Percentiles rank a stretch among this genome's conserved stretches.
Evolutionary conservation across 2,888 invertebrate genomes (phyloP).

Genomic region (Dryocosmus kuriphilus): DNA sequence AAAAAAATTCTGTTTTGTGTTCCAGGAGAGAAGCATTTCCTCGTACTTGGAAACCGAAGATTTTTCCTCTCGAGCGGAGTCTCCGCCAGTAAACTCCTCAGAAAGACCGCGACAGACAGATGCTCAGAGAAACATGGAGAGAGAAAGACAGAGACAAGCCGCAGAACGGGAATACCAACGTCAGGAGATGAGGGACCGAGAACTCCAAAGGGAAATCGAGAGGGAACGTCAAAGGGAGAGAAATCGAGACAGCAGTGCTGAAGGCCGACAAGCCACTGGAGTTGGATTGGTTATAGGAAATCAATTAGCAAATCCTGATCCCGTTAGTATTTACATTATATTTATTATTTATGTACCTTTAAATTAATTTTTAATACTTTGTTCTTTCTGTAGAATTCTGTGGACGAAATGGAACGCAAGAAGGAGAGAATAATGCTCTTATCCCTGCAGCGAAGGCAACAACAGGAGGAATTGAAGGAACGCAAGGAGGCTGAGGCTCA

Average conservation of each 20-base stretch:
- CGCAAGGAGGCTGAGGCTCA: constrained; percentile 91
- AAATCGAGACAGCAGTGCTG: constrained; percentile 65
- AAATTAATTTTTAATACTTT: neutral
- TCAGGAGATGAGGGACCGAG: constrained; percentile 70
- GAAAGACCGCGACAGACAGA: constrained; percentile 78
- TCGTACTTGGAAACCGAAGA: constrained; percentile 72
- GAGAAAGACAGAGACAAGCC: constrained; percentile 71
- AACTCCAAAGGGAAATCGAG: constrained; percentile 75
- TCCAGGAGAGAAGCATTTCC: constrained; percentile 69
- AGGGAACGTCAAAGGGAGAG: constrained; percentile 73
- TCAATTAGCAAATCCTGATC: constrained; percentile 83
- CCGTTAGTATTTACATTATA: constrained; percentile 78
- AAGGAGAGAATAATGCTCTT: constrained; percentile 94
- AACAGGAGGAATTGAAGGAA: constrained; percentile 92
- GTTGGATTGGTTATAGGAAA: constrained; percentile 84
- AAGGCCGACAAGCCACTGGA: constrained; percentile 65
- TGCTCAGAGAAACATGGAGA: constrained; percentile 76
- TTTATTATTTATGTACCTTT: too few species aligned
- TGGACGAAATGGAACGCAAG: constrained; percentile 95
- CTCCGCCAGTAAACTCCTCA: constrained; percentile 60
- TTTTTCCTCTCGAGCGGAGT: constrained; percentile 67
- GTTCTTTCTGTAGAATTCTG: constrained; percentile 82
- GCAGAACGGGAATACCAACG: constrained; percentile 73
- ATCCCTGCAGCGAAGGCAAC: constrained; percentile 93
- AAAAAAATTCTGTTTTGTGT: neutral